Evolutionary conservation across 2,113 vertebrate genomes (phyloP).

Genomic region (Bos taurus): ARS-UCD2.0 NC_037330.1:3510501-3511000

Average conservation of each 20-base stretch:
- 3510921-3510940: not conserved
- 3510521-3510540: slow-evolving; percentile 74
- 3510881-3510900: rapidly evolving
- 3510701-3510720: slow-evolving; percentile 77
- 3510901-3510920: rapidly evolving
- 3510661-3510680: slow-evolving; percentile 69
- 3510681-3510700: slow-evolving; percentile 78
- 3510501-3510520: slow-evolving; percentile 78
- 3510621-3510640: slow-evolving; percentile 77
- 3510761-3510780: not conserved
- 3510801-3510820: not conserved
- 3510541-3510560: slow-evolving; percentile 66
- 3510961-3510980: too few relatives aligned
- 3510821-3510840: not conserved
- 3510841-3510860: not conserved
- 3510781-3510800: not conserved
- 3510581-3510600: slow-evolving; percentile 70
- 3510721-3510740: slow-evolving; percentile 52
- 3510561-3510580: slow-evolving; percentile 78
- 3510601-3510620: slow-evolving; percentile 84
- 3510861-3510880: not conserved
- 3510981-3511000: not conserved
- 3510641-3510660: slow-evolving; percentile 71
- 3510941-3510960: too few relatives aligned
- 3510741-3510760: not conserved